phyloP scores from a whole-genome alignment of 2,888 invertebrate species.

The Thymelicus acteon region DNA sequence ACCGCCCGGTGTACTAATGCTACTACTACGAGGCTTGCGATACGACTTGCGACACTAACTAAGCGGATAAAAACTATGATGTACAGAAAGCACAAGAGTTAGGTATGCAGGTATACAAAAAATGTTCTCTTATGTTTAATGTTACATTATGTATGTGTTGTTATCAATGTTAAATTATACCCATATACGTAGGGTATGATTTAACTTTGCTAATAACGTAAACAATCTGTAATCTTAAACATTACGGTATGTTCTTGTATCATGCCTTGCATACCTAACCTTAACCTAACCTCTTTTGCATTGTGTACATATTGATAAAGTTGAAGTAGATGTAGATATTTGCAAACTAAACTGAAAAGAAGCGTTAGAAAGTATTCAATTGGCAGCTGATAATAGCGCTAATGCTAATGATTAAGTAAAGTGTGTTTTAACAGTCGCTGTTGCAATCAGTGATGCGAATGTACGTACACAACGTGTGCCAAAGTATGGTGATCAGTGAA shows the following conservation, averaged over 20 bases:
- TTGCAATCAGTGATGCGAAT: neutral
- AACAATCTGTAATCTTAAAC: too few species aligned
- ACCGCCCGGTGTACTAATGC: conserved; percentile 47
- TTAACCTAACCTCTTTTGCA: too few species aligned
- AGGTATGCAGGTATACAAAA: too few species aligned
- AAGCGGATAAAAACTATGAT: neutral
- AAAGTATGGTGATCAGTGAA: conserved; percentile 13
- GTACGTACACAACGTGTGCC: conserved; percentile 7
- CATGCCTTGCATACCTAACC: too few species aligned
- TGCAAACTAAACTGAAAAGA: neutral
- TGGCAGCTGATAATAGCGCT: neutral
- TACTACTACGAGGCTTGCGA: conserved; percentile 25
- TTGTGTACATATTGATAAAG: neutral
- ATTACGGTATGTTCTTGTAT: too few species aligned
- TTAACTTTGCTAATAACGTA: too few species aligned
- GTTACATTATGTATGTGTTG: too few species aligned
- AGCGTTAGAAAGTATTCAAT: neutral
- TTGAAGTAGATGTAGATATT: neutral
- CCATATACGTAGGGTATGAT: too few species aligned
- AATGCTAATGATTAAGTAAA: conserved; percentile 1
- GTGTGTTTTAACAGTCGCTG: neutral
- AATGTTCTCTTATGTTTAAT: too few species aligned
- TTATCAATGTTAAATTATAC: too few species aligned
- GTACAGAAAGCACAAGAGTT: too few species aligned
- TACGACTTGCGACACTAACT: conserved; percentile 18